A percentile compares a stretch with the other conserved stretches of the same genome.
Conservation (phyloP, 2,888 invertebrate genomes). For the Orgyia antiqua region DNA sequence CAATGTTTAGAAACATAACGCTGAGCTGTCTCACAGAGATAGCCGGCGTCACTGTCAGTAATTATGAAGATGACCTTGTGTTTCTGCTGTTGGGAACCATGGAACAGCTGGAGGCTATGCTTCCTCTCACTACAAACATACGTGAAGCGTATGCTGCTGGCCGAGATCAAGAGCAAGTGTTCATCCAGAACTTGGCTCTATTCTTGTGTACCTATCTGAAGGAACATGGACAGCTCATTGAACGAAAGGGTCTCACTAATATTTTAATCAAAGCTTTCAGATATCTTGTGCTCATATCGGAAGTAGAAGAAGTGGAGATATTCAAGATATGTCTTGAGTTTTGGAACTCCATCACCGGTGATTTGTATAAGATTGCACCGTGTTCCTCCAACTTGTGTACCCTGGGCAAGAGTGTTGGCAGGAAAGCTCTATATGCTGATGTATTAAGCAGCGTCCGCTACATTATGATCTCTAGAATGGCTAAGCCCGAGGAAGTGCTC, state of each 20-base stretch:
- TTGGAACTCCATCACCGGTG: conserved; percentile 96
- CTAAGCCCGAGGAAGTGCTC: conserved; percentile 99
- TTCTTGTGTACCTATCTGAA: conserved; percentile 98
- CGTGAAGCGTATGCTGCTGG: conserved; percentile 96
- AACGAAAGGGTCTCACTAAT: conserved; percentile 87
- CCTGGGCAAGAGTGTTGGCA: conserved; percentile 67
- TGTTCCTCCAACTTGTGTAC: conserved; percentile 73
- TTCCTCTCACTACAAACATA: conserved; percentile 94
- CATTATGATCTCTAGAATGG: conserved; percentile 99
- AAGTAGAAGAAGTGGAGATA: conserved; percentile 99
- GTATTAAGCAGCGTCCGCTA: conserved; percentile 93
- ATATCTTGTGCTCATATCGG: conserved; percentile 94
- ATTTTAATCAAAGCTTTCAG: conserved; percentile 89
- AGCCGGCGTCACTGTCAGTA: conserved; percentile 91
- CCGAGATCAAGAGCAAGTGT: conserved; percentile 97
- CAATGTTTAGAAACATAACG: conserved; percentile 98
- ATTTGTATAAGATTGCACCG: conserved; percentile 93
- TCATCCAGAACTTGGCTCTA: conserved; percentile 98
- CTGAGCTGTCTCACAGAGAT: conserved; percentile 99
- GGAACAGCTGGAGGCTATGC: conserved; percentile 94
- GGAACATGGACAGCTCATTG: conserved; percentile 94
- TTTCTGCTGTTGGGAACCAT: conserved; percentile 94
- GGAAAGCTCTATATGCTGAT: conserved; percentile 87
- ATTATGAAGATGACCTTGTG: conserved; percentile 96
- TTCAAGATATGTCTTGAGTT: conserved; percentile 99